These are phyloP conservation scores for Galeopsomyia nigrocyanea DNA, from an alignment of 2,888 invertebrate genomes.

Conservation along the genomic window DNA sequence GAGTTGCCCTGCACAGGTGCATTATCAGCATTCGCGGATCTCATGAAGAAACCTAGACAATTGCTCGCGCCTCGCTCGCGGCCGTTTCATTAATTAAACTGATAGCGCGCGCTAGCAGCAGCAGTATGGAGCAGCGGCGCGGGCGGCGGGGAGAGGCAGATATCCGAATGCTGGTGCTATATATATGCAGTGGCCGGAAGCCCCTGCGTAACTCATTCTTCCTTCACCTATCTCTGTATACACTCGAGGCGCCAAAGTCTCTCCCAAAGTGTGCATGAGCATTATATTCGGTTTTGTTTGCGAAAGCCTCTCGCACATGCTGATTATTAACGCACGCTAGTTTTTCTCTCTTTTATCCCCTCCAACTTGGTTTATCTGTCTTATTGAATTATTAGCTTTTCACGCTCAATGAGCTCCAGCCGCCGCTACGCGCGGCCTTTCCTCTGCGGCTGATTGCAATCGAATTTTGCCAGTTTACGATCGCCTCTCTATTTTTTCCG, in stretches of 20 bases:
- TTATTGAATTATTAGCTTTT: slow-evolving; percentile 20
- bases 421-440: slow-evolving; percentile 46
- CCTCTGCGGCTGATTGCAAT: not conserved
- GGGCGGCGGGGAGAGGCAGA: slow-evolving; percentile 5
- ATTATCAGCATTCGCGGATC: slow-evolving; percentile 38
- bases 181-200: slow-evolving; percentile 39
- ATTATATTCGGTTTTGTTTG: no score
- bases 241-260: no score
- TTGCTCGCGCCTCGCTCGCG: slow-evolving; percentile 8
- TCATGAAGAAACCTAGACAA: slow-evolving; percentile 36
- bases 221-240: slow-evolving; percentile 15
- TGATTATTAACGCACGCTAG: no score
- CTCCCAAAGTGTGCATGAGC: no score
- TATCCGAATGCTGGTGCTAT: not conserved
- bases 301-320: no score
- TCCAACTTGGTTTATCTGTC: no score
- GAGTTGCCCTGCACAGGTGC: not conserved
- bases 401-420: slow-evolving; percentile 41
- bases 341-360: no score
- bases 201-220: slow-evolving; percentile 39
- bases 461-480: no score
- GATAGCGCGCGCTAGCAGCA: slow-evolving; percentile 19
- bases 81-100: slow-evolving; percentile 45
- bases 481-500: no score
- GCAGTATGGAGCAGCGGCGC: not conserved